phyloP scores from a whole-genome alignment of 1,140 invertebrate species.

The Yoshiicerus persimilis region DNA sequence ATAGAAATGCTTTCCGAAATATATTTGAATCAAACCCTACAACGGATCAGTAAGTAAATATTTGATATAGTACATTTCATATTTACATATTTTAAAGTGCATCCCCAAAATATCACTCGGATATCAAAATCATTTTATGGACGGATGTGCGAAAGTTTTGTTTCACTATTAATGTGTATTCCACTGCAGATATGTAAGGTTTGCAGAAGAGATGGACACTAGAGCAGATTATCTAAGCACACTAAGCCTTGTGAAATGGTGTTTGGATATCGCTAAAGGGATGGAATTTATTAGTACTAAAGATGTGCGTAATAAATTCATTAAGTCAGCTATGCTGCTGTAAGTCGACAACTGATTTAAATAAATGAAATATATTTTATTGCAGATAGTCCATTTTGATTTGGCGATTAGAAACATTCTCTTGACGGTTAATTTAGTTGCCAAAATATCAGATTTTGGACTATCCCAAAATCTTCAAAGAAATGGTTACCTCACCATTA shows the following conservation, averaged over 20 bases:
- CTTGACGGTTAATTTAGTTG: not conserved
- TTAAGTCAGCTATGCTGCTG: too few species aligned
- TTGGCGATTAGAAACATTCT: not conserved
- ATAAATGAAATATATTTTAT: slow-evolving; percentile 6
- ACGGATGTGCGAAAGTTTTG: too few species aligned
- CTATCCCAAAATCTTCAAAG: not conserved
- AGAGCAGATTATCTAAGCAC: not conserved
- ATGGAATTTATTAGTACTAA: not conserved
- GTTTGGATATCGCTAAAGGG: too few species aligned
- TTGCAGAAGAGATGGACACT: not conserved
- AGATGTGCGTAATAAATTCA: not conserved
- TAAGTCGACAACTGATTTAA: too few species aligned
- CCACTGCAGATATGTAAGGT: not conserved
- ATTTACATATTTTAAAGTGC: not conserved
- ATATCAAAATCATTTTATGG: too few species aligned
- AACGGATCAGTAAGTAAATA: not conserved
- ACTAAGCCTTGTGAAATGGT: not conserved
- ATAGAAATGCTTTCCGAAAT: not conserved
- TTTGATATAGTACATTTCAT: too few species aligned
- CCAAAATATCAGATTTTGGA: not conserved
- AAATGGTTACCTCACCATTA: not conserved
- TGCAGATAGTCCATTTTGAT: not conserved
- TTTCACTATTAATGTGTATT: too few species aligned
- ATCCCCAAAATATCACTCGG: too few species aligned
- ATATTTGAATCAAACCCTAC: not conserved